Evolutionary conservation across 92 coral and sea anemone species (phyloP), one percentile per base, ranked within the genome.

Genomic region (Metridium senile): DNA sequence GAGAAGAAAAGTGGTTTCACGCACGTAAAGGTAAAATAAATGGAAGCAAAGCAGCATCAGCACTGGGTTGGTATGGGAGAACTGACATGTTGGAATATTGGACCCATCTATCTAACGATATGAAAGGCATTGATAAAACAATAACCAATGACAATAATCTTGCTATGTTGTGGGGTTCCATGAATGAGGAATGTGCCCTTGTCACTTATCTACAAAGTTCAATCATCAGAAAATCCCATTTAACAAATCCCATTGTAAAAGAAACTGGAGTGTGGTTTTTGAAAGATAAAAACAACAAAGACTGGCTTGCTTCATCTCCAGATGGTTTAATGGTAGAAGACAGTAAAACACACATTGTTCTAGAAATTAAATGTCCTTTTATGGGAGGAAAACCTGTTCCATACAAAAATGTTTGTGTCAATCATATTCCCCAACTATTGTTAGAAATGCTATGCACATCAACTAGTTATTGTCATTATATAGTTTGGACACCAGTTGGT

Each of bases 401-500:
- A 1, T 61, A 74, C 79, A 74, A 74, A 74, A 71, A 79, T 31
- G 85, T 85, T 30, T 85, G 85, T 28, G 57, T 33, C 4, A 73
- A 85, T 34, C 89, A 85, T 47, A 58, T 85, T 9, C 89, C 85
- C 0, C 89, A 85, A 74, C 30, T 73, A 4, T 79, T 85, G 85
- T 63, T 85, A 11, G 85, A 85, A 74, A 85, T 85, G 89, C 46
- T 32, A 1, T 47, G 81, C 3, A 80, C 85, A 0, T 21, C 35
- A 13, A 79, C 85, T 16, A 21, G 16, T 53, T 57, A 53, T 32
- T 79, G 89, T 65, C 85, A 85, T 16, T 79, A 85, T 74, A 74
- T 81, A 13, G 83, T 86, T 1, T 86, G 86, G 90, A 86, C 83
- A 13, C 90, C 90, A 19, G 90, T 81, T 1, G 90, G 90, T 0